phyloP scores from a whole-genome alignment of 2,888 invertebrate species.

The Glyphotaelius pellucidus region DNA sequence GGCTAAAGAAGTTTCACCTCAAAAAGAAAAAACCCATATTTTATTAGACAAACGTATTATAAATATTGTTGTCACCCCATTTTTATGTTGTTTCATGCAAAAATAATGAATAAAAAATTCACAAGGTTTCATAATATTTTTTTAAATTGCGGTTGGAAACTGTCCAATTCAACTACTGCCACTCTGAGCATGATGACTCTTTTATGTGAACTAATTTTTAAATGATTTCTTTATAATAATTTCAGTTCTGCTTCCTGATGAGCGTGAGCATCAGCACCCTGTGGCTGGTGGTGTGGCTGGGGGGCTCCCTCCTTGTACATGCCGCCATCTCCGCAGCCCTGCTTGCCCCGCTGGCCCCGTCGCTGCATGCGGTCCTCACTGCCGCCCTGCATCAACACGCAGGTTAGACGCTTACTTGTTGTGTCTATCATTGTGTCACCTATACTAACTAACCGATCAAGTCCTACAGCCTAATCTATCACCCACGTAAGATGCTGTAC shows the following conservation, averaged over 20 bases:
- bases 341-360: slow-evolving; percentile 49
- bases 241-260: slow-evolving; percentile 70
- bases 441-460: not conserved
- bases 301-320: slow-evolving; percentile 69
- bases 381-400: slow-evolving; percentile 49
- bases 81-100: no score
- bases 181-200: no score
- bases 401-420: slow-evolving; percentile 30
- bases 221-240: not conserved
- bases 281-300: slow-evolving; percentile 69
- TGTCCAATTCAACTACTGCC: no score
- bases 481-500: no score
- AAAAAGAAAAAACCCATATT: no score
- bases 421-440: not conserved
- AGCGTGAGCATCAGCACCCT: slow-evolving; percentile 69
- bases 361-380: slow-evolving; percentile 44
- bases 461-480: not conserved
- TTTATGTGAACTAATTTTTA: no score
- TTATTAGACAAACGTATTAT: no score
- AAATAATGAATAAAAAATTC: no score
- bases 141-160: no score
- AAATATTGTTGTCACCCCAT: no score
- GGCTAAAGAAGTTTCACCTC: no score
- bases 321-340: slow-evolving; percentile 69
- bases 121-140: no score